Conservation (phyloP, 2,113 vertebrate species). For the Corvus cornix region DNA sequence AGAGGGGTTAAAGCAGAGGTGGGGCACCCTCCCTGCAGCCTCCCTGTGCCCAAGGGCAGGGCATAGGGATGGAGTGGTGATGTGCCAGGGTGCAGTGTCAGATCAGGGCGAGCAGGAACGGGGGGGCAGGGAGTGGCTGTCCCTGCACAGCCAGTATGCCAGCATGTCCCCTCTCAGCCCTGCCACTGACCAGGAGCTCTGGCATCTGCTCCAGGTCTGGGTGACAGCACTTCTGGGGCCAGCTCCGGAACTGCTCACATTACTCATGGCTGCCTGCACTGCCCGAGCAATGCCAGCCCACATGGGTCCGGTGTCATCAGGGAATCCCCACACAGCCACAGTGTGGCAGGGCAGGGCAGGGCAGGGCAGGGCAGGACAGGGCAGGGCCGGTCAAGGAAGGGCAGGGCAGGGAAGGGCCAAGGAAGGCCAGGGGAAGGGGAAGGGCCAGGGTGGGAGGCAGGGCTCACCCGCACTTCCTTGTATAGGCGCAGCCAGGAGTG, state of each 20-base stretch:
- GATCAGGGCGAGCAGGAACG: background rate
- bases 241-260: background rate
- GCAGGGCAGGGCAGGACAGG: too few species aligned
- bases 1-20: slow-evolving; percentile 37
- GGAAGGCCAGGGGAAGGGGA: too few species aligned
- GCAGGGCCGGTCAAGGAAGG: too few species aligned
- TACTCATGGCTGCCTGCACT: background rate
- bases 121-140: background rate
- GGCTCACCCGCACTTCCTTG: slow-evolving; percentile 89
- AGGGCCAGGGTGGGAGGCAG: background rate
- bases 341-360: background rate
- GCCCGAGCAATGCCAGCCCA: background rate
- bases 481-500: slow-evolving; percentile 85
- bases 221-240: background rate
- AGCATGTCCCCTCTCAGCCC: background rate
- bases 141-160: background rate
- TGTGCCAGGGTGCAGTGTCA: background rate
- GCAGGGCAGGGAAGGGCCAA: too few species aligned
- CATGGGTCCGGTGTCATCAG: fast-evolving
- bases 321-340: background rate
- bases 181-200: background rate
- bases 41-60: background rate
- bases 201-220: background rate
- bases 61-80: background rate
- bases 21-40: background rate